These are phyloP conservation scores for Pollenia angustigena DNA, from an alignment of 2,888 invertebrate genomes.

Conservation along the genomic window DNA sequence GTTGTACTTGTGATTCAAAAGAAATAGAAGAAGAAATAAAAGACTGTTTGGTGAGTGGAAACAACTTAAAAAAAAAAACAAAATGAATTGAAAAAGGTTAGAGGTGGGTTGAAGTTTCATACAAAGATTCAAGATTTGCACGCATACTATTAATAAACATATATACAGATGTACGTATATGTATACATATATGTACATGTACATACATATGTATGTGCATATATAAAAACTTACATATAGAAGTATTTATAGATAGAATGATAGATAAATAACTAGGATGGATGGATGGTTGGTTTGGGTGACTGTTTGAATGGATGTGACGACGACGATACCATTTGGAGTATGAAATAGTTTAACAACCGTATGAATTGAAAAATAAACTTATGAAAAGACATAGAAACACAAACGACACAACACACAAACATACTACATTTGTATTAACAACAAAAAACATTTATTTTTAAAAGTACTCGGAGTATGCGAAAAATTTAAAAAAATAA, in stretches of 20 bases:
- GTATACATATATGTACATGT: background rate
- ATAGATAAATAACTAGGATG: conserved; percentile 56
- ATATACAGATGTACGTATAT: background rate
- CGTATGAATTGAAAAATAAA: conserved; percentile 73
- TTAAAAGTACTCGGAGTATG: background rate
- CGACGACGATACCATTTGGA: conserved; percentile 69
- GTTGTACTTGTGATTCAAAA: conserved; percentile 55
- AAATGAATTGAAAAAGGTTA: conserved; percentile 39
- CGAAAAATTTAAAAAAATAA: background rate
- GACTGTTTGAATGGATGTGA: conserved; percentile 56
- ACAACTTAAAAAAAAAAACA: background rate
- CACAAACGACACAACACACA: conserved; percentile 22
- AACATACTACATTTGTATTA: background rate
- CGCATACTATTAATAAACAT: background rate
- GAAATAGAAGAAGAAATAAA: conserved; percentile 45
- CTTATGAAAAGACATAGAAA: conserved; percentile 66
- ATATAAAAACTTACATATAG: background rate
- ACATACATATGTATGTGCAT: background rate
- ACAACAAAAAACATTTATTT: background rate
- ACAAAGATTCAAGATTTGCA: conserved; percentile 9
- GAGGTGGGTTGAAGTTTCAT: conserved; percentile 51
- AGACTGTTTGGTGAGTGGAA: conserved; percentile 38
- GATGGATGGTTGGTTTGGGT: conserved; percentile 58
- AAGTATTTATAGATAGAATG: conserved; percentile 11
- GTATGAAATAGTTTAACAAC: conserved; percentile 74